Percentiles rank a stretch among this genome's conserved stretches.
Conservation (phyloP, 2,113 vertebrate species). For the Leptodactylus fuscus region DNA sequence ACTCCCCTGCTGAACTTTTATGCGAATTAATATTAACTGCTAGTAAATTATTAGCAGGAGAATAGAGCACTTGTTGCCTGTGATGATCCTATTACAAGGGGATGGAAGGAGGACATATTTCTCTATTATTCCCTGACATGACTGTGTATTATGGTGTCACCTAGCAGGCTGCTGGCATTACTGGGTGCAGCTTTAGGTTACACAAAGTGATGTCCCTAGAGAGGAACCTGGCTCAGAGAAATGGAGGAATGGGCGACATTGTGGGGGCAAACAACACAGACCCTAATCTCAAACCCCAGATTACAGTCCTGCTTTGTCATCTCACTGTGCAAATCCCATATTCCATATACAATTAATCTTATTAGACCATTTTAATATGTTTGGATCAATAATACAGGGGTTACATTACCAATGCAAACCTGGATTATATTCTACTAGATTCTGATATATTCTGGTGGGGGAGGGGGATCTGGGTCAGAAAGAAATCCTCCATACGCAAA, state of each 20-base stretch:
- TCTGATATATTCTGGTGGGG: too few species aligned
- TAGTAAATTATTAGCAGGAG: conserved; percentile 39
- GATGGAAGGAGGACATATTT: neutral
- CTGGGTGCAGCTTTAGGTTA: neutral
- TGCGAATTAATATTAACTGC: conserved; percentile 47
- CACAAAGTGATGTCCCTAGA: neutral
- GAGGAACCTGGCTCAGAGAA: neutral
- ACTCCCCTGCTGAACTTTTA: conserved; percentile 45
- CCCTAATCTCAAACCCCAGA: neutral
- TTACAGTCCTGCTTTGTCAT: neutral
- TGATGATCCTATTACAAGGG: conserved; percentile 27
- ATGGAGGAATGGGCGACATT: neutral
- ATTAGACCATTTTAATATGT: too few species aligned
- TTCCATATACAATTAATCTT: too few species aligned
- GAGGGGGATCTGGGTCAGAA: too few species aligned
- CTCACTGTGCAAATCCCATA: neutral
- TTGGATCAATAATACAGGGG: too few species aligned
- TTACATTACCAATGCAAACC: too few species aligned
- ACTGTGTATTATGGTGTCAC: neutral
- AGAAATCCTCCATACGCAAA: too few species aligned
- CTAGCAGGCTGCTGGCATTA: neutral
- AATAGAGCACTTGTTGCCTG: conserved; percentile 24
- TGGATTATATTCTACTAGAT: too few species aligned
- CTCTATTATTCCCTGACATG: neutral
- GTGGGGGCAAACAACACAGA: neutral